Evolutionary conservation across 1,140 invertebrate genomes (phyloP).

Genomic region (Solen grandis): DNA sequence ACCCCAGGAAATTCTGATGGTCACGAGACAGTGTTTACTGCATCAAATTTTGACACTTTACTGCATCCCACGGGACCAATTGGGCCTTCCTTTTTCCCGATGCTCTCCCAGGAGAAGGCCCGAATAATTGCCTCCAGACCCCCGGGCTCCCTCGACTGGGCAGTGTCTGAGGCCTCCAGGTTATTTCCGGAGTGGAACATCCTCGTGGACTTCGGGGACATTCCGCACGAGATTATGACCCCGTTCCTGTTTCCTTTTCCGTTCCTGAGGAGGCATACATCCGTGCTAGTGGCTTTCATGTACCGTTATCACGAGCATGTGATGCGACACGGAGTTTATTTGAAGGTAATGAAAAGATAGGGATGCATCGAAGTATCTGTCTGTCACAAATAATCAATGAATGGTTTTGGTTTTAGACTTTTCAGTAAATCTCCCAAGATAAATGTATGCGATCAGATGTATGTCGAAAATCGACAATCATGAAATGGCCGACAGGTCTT

Average conservation of each 20-base stretch:
- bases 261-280: neutral
- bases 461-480: too few relatives aligned
- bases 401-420: too few relatives aligned
- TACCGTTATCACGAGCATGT: slow-evolving; percentile 36
- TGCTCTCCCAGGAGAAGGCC: neutral
- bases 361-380: too few relatives aligned
- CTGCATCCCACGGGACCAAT: neutral
- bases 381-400: too few relatives aligned
- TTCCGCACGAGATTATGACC: slow-evolving; percentile 3
- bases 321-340: slow-evolving; percentile 36
- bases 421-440: too few relatives aligned
- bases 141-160: neutral
- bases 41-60: neutral
- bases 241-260: neutral
- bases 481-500: too few relatives aligned
- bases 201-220: neutral
- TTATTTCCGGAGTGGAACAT: neutral
- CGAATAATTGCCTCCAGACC: neutral
- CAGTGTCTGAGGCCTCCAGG: neutral
- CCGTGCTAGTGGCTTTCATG: slow-evolving; percentile 22
- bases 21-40: neutral
- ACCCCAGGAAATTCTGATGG: neutral
- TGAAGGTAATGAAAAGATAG: too few relatives aligned
- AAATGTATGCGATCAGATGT: too few relatives aligned
- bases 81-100: neutral